These are phyloP conservation scores for Peucedramus taeniatus DNA, from an alignment of 2,113 vertebrate genomes.

Conservation along the genomic window DNA sequence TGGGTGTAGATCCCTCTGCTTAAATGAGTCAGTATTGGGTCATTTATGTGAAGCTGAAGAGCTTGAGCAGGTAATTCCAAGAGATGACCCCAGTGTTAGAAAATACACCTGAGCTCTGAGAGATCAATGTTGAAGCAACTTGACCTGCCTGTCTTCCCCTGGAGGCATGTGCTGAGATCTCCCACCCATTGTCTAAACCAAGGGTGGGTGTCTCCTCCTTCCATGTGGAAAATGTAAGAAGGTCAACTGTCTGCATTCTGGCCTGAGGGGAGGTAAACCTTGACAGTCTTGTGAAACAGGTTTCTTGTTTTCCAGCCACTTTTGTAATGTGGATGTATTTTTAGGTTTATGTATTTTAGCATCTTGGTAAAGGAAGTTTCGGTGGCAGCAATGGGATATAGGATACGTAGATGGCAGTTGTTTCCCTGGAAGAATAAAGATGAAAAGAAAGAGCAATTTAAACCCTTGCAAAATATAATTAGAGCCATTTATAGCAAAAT, in stretches of 20 bases:
- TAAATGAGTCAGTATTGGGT: background rate
- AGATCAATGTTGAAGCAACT: background rate
- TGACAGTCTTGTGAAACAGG: background rate
- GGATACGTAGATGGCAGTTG: background rate
- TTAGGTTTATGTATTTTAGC: background rate
- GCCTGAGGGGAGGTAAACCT: background rate
- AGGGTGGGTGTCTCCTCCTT: background rate
- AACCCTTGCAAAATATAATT: conserved; percentile 8
- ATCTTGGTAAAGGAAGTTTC: background rate
- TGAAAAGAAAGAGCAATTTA: background rate
- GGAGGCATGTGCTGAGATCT: background rate
- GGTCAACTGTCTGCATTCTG: background rate
- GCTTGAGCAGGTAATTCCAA: background rate
- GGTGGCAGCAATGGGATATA: background rate
- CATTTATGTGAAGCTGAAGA: background rate
- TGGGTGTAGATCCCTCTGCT: background rate
- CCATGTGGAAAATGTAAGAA: background rate
- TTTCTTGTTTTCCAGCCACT: conserved; percentile 16
- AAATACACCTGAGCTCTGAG: background rate
- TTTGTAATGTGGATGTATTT: background rate
- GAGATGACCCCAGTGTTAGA: background rate
- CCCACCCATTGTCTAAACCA: background rate
- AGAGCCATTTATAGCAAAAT: background rate
- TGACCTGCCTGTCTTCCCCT: background rate
- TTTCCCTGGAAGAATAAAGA: background rate